Evolutionary conservation across 2,888 invertebrate genomes (phyloP).

Genomic region (Drosophila percnosoma): DNA sequence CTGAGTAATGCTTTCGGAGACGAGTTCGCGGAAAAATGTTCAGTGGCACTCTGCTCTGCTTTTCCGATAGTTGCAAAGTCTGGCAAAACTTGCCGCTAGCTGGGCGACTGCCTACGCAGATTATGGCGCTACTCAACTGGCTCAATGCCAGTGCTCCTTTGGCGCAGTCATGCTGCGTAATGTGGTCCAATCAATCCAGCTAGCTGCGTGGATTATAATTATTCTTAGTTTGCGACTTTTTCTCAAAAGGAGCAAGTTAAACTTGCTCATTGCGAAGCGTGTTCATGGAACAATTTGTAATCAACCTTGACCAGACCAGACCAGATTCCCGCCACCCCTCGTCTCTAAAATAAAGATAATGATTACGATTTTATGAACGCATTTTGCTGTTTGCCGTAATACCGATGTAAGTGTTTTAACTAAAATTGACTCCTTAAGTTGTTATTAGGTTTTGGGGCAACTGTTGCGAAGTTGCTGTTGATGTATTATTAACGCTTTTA

Average conservation of each 20-base stretch:
- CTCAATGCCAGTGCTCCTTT: neutral
- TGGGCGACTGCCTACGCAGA: constrained; percentile 5
- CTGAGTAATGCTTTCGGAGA: neutral
- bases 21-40: neutral
- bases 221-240: neutral
- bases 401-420: neutral
- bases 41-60: neutral
- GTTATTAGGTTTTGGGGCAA: constrained; percentile 3
- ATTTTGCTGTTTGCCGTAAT: neutral
- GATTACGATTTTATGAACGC: neutral
- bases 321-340: neutral
- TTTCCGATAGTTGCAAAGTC: neutral
- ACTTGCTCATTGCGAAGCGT: neutral
- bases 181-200: neutral
- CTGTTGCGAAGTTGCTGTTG: neutral
- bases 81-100: neutral
- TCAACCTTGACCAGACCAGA: neutral
- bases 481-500: constrained; percentile 8
- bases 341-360: neutral
- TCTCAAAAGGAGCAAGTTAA: neutral
- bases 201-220: neutral
- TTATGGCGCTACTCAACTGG: neutral
- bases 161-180: neutral
- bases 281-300: neutral
- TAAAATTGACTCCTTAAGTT: constrained; percentile 6